Conservation (phyloP, 2,888 invertebrate genomes). For the Hermodice carunculata region DNA sequence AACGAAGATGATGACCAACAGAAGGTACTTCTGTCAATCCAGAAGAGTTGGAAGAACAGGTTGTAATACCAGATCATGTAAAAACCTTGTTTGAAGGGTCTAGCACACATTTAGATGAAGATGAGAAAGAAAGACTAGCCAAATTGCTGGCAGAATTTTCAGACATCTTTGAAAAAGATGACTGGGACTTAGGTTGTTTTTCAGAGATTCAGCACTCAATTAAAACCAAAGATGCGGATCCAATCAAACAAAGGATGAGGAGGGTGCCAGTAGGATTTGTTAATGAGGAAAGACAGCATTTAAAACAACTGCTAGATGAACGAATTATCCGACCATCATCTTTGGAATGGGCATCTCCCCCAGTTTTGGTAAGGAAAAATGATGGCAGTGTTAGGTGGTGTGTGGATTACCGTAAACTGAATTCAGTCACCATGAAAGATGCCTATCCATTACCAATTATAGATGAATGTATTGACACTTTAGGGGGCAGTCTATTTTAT, state of each 20-base stretch:
- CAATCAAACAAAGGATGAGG: not conserved
- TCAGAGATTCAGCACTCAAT: not conserved
- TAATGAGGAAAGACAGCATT: not conserved
- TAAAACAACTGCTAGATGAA: not conserved
- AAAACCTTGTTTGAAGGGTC: too few species aligned
- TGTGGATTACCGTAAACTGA: conserved; percentile 7
- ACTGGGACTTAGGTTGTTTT: not conserved
- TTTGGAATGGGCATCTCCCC: not conserved
- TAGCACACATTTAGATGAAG: too few species aligned
- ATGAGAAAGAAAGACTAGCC: too few species aligned
- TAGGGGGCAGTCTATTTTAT: not conserved
- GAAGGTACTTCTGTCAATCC: too few species aligned
- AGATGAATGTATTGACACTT: not conserved
- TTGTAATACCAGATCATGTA: too few species aligned
- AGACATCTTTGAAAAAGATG: too few species aligned
- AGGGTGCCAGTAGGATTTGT: not conserved
- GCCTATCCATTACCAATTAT: not conserved
- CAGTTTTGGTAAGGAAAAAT: not conserved
- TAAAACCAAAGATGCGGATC: not conserved
- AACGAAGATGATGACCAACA: too few species aligned
- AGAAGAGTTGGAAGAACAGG: too few species aligned
- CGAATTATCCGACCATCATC: not conserved
- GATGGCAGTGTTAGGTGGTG: not conserved
- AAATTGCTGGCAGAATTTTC: too few species aligned
- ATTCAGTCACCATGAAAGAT: not conserved